phyloP scores from a whole-genome alignment of 2,797 vertebrate genomes.

The Vireo griseus region DNA sequence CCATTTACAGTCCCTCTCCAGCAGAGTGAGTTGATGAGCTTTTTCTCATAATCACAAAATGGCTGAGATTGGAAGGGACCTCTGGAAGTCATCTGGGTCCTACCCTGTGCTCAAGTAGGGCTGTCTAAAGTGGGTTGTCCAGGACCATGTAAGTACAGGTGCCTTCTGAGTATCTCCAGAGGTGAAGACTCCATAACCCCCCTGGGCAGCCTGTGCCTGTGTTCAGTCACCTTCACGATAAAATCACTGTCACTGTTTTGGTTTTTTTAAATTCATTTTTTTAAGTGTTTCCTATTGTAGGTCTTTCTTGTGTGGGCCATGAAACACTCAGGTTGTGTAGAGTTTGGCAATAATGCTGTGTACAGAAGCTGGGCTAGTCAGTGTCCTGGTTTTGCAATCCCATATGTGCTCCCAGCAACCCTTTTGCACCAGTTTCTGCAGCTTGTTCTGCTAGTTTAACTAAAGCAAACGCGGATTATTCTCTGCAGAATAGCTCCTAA shows the following conservation, averaged over 20 bases:
- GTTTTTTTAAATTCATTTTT: neutral
- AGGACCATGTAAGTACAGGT: rapidly evolving
- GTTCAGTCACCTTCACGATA: neutral
- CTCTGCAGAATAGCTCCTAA: conserved; percentile 4
- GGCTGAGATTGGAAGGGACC: neutral
- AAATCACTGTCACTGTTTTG: neutral
- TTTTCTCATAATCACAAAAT: neutral
- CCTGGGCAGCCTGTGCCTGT: neutral
- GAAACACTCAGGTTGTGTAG: neutral
- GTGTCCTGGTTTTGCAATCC: neutral
- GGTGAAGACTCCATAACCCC: neutral
- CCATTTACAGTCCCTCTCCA: neutral
- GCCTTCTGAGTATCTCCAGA: neutral
- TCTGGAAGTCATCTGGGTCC: neutral
- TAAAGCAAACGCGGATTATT: neutral
- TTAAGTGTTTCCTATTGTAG: neutral
- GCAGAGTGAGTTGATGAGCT: neutral
- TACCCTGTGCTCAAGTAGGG: neutral
- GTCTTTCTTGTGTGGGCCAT: neutral
- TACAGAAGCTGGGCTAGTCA: neutral
- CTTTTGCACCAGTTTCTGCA: neutral
- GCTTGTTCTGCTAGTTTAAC: neutral
- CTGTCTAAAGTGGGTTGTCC: rapidly evolving
- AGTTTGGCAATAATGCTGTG: neutral
- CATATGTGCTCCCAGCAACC: rapidly evolving